Conservation (phyloP, 2,797 vertebrate genomes). For the Megalops cyprinoides region DNA sequence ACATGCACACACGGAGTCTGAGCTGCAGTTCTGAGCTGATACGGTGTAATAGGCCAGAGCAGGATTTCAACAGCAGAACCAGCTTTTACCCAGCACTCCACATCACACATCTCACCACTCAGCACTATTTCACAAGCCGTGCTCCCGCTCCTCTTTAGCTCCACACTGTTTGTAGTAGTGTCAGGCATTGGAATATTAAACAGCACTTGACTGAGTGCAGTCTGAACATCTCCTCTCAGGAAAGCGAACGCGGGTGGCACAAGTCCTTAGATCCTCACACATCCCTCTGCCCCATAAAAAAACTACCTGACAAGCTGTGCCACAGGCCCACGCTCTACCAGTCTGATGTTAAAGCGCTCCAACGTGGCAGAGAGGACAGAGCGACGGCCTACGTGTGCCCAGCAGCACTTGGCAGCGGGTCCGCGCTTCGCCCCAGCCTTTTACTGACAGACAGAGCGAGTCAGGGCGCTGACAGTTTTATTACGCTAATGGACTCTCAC, state of each 20-base stretch:
- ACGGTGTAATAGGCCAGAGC: slow-evolving; percentile 30
- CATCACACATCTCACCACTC: no score
- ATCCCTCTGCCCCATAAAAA: not conserved
- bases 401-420: not conserved
- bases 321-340: not conserved
- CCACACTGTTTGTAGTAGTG: not conserved
- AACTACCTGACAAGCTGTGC: not conserved
- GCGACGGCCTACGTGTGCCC: slow-evolving; percentile 2
- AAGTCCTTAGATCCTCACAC: not conserved
- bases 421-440: slow-evolving; percentile 19
- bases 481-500: slow-evolving; percentile 56
- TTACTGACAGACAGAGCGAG: slow-evolving; percentile 56
- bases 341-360: not conserved
- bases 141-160: not conserved
- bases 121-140: no score
- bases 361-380: not conserved
- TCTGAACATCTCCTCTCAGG: not conserved
- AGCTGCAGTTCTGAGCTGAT: slow-evolving; percentile 24
- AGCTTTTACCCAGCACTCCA: no score
- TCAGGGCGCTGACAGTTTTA: slow-evolving; percentile 53
- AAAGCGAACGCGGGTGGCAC: not conserved
- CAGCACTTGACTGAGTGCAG: not conserved
- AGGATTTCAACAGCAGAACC: no score
- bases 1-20: slow-evolving; percentile 24
- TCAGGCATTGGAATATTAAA: not conserved